A percentile compares a stretch with the other conserved stretches of the same genome.
phyloP scores from a whole-genome alignment of 2,797 vertebrate genomes.

The Garrulus glandarius region DNA sequence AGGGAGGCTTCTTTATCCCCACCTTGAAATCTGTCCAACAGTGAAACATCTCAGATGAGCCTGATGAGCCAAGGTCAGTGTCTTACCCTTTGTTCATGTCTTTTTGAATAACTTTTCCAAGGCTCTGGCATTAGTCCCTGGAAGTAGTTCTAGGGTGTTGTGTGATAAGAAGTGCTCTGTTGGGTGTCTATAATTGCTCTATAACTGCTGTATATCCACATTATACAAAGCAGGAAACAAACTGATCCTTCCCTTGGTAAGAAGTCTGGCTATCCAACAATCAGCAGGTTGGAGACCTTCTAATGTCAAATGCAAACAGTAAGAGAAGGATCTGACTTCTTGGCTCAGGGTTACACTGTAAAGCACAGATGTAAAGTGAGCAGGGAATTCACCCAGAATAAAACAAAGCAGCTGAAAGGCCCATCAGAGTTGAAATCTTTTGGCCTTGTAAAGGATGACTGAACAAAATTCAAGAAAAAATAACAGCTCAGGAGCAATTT shows the following conservation, averaged over 20 bases:
- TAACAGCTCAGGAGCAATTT: not conserved
- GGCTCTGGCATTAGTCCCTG: not conserved
- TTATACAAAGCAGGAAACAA: not conserved
- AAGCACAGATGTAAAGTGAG: not conserved
- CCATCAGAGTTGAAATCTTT: not conserved
- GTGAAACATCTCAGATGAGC: not conserved
- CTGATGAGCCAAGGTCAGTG: not conserved
- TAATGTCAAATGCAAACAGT: not conserved
- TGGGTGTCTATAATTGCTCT: not conserved
- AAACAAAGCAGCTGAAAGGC: not conserved
- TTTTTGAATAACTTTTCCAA: not conserved
- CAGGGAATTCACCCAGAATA: not conserved
- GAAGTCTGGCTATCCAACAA: not conserved
- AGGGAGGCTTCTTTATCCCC: not conserved
- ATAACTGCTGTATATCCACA: not conserved
- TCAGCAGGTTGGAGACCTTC: not conserved
- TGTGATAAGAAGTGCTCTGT: not conserved
- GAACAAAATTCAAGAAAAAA: not conserved
- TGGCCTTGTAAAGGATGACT: not conserved
- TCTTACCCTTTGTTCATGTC: not conserved
- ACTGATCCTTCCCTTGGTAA: not conserved
- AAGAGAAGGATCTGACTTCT: not conserved
- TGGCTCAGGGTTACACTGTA: not conserved
- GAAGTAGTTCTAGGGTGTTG: not conserved
- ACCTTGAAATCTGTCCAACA: not conserved